Evolutionary conservation across 2,888 invertebrate genomes (phyloP), one percentile per base, ranked within the genome.

Genomic region (Ariolimax columbianus): DNA sequence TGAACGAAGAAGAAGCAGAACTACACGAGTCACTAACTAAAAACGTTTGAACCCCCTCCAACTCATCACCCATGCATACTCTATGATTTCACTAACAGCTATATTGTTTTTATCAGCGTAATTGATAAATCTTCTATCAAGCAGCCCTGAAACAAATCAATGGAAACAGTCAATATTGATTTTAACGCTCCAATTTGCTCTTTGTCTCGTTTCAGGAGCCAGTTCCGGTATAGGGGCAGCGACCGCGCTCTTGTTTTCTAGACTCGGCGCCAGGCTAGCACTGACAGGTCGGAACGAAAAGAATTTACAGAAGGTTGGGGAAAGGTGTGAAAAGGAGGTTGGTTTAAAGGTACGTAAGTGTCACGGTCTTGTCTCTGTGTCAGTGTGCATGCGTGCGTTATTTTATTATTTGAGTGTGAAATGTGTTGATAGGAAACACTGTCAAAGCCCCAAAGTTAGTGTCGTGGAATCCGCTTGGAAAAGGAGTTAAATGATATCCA

Each of bases 201-300:
- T 14, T 70, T 4, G 4, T 47, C 6, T 30, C 19, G 6, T 63
- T 78, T 17, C 83, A 94, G 94, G 94, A 55, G 94, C 93, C 59
- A 93, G 93, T 83, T 93, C 93, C 59, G 94, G 94, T n/a, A 94
- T 94, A 79, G 94, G 94, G 6, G 92, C 92, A 47, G 93, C 93
- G 9, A 93, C 93, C 68, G 93, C 93, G 43, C 86, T 93, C 47
- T 86, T 92, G 72, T 94, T 94, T 88, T 91, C 93, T 30, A 90
- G 89, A 66, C 89, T 93, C 23, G 94, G 94, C 43, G 93, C 93
- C 4, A 86, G 88, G 30, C 83, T 94, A 40, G 92, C 92, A 0
- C 85, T 94, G 33, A 92, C 92, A 9, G 94, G 94, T 14, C 89
- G 94, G 33, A 93, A 94, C 85, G 90, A 89, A 77, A 91, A 89